phyloP scores from a whole-genome alignment of 2,888 invertebrate genomes.

The Zele albiditarsus region DNA sequence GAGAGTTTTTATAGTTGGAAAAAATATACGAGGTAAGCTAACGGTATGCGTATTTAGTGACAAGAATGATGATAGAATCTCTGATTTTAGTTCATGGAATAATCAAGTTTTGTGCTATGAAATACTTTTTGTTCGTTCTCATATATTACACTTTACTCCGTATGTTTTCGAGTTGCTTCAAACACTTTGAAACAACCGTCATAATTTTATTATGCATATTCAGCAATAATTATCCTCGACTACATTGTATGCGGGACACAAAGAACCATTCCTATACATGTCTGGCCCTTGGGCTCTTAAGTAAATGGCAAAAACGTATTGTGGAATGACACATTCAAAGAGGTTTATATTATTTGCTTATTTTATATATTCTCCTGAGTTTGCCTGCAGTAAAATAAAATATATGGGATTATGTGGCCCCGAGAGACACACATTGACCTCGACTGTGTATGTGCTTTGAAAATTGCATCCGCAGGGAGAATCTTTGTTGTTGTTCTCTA shows the following conservation, averaged over 20 bases:
- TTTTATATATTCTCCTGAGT: slow-evolving; percentile 18
- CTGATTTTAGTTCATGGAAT: background rate
- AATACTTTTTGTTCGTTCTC: background rate
- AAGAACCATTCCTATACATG: background rate
- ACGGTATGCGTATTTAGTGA: background rate
- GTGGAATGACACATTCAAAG: background rate
- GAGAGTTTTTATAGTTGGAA: background rate
- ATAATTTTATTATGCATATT: background rate
- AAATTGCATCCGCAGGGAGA: slow-evolving; percentile 20
- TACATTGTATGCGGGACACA: background rate
- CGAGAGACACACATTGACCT: slow-evolving; percentile 22
- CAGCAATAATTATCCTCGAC: background rate
- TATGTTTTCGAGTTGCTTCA: too few species aligned
- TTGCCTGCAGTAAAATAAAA: background rate
- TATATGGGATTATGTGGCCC: slow-evolving; percentile 19
- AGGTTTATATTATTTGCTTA: slow-evolving; percentile 13
- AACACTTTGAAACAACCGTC: background rate
- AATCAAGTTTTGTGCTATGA: background rate
- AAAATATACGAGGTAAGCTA: background rate
- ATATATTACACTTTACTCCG: background rate
- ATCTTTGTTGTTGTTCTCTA: slow-evolving; percentile 29
- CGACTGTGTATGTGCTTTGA: slow-evolving; percentile 25
- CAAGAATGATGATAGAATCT: background rate
- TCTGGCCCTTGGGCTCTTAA: background rate
- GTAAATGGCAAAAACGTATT: slow-evolving; percentile 24